A percentile compares a stretch with the other conserved stretches of the same genome.
These are phyloP conservation scores for Trachelipus rathkii DNA, from an alignment of 1,140 invertebrate species.

Conservation along the genomic window DNA sequence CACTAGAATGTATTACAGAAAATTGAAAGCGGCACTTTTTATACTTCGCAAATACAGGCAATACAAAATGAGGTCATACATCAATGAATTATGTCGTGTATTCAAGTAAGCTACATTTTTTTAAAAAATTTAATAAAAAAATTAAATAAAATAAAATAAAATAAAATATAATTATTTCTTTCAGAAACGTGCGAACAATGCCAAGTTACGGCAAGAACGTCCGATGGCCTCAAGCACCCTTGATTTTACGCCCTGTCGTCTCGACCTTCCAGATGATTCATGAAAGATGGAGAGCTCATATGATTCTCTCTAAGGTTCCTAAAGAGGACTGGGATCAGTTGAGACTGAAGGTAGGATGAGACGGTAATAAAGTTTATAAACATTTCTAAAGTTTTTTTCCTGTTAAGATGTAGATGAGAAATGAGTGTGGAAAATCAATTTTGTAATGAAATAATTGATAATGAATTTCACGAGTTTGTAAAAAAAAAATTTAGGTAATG, in stretches of 20 bases:
- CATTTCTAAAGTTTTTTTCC: slow-evolving; percentile 53
- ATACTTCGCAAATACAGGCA: slow-evolving; percentile 79
- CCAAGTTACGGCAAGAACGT: slow-evolving; percentile 73
- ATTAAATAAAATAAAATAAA: no score
- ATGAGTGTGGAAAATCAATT: background rate
- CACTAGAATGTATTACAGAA: slow-evolving; percentile 71
- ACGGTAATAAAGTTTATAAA: slow-evolving; percentile 52
- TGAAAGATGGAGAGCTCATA: slow-evolving; percentile 78
- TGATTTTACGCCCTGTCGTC: slow-evolving; percentile 60
- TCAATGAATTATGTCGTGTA: slow-evolving; percentile 62
- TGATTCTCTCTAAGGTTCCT: slow-evolving; percentile 76
- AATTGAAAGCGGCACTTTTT: slow-evolving; percentile 73
- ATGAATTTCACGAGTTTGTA: no score
- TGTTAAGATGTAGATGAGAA: slow-evolving; percentile 45
- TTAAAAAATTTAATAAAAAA: no score
- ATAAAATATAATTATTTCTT: no score
- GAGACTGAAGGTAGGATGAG: slow-evolving; percentile 60
- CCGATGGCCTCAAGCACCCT: slow-evolving; percentile 72
- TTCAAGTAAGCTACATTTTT: slow-evolving; percentile 55
- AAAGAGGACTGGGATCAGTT: slow-evolving; percentile 80
- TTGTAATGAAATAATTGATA: background rate
- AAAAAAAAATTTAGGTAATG: slow-evolving; percentile 67
- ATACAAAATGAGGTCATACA: slow-evolving; percentile 78
- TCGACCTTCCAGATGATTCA: slow-evolving; percentile 61
- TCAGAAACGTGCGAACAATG: slow-evolving; percentile 53